These are phyloP conservation scores for Euwallacea similis DNA, from an alignment of 1,140 invertebrate species.

Conservation along the genomic window DNA sequence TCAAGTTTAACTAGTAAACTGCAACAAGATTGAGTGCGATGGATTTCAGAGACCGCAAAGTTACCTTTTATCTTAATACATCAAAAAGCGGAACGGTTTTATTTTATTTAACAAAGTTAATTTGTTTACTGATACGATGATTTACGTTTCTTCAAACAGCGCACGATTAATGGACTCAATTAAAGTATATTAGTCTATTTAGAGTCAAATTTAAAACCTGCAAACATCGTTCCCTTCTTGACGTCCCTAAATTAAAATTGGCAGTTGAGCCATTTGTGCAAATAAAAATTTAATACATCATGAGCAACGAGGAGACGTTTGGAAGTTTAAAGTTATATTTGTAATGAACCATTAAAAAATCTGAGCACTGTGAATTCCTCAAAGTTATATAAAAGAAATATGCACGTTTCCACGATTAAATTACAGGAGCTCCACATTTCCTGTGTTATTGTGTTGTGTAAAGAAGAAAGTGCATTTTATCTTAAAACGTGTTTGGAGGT, in stretches of 20 bases:
- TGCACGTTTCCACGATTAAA: background rate
- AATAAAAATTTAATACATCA: too few relatives aligned
- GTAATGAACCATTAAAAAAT: too few relatives aligned
- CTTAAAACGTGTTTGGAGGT: background rate
- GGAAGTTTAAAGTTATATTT: too few relatives aligned
- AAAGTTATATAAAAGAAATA: background rate
- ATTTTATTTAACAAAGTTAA: background rate
- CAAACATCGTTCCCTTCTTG: background rate
- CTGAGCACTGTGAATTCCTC: too few relatives aligned
- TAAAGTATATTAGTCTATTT: too few relatives aligned
- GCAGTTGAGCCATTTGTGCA: background rate
- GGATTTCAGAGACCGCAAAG: too few relatives aligned
- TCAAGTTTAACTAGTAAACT: too few relatives aligned
- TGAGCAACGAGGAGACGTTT: too few relatives aligned
- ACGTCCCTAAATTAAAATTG: background rate
- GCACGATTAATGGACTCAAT: background rate
- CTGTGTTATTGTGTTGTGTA: background rate
- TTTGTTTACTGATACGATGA: background rate
- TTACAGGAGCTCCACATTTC: background rate
- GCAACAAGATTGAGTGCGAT: too few relatives aligned
- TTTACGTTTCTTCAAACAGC: background rate
- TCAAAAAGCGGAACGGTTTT: too few relatives aligned
- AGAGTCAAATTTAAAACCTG: background rate
- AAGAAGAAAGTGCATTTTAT: conserved; percentile 4
- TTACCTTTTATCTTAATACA: too few relatives aligned